Evolutionary conservation across 2,888 invertebrate genomes (phyloP), one percentile per base, ranked within the genome.

Genomic region (Elegia similella): DNA sequence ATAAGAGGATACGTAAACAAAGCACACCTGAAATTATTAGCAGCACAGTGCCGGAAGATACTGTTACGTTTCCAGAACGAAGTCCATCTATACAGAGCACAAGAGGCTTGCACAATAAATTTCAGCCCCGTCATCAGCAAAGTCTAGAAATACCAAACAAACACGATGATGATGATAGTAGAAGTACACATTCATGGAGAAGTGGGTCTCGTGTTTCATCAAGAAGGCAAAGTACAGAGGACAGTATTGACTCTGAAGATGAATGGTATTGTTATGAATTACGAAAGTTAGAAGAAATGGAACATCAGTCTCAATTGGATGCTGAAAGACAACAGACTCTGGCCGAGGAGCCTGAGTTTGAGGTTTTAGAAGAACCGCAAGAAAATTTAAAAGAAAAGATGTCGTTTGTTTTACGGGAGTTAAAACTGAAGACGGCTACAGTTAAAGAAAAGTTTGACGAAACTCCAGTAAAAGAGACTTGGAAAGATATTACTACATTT

Each of bases 181-280:
- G 95, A 68, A 97, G 97, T 77, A 97, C 96, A 2, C 96, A 97
- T 86, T 97, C 97, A 0, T 96, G 96, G 93, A 93, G 97, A 67
- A 97, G 97, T 70, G 95, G 96, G 0, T 97, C 97, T 0, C 91
- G 96, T 67, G 95, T 96, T 1, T 97, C 97, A 1, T 97, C 97
- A 0, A 92, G 97, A 65, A 93, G 97, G 54, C 97, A 98, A 85
- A 97, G 97, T 74, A 97, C 97, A 0, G 98, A 98, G 86, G 97
- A 97, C 70, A 97, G 97, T 71, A 97, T 98, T 58, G 98, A 98
- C 79, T 97, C 96, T 29, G 98, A 98, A 84, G 98, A 98, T 75
- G 97, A 98, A 80, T 98, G 97, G 95, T 98, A 97, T 73, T 96
- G 96, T 70, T 97, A 98, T 78, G 97, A 98, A 77, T 82, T 97